Conservation (phyloP, 2,797 vertebrate genomes). For the Falco peregrinus region DNA sequence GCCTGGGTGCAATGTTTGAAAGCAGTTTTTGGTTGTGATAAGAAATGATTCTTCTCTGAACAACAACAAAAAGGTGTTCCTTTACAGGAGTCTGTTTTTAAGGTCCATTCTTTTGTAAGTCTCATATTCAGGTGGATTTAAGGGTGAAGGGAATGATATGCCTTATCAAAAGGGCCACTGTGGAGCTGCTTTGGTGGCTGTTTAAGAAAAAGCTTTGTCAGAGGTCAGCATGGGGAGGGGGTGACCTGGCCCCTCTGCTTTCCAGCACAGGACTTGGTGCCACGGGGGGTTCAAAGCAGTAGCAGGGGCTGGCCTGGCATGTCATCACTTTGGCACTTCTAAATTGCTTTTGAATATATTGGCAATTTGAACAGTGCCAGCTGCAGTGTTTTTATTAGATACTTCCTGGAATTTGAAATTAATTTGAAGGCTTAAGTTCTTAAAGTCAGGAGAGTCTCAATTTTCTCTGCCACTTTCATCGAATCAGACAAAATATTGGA, state of each 20-base stretch:
- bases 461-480: background rate
- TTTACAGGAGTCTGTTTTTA: background rate
- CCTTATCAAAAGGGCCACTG: background rate
- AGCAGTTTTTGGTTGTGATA: background rate
- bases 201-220: background rate
- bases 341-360: conserved; percentile 5
- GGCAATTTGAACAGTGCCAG: background rate
- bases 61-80: background rate
- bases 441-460: background rate
- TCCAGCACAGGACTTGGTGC: background rate
- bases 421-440: conserved; percentile 11
- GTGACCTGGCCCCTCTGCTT: background rate
- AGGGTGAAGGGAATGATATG: background rate
- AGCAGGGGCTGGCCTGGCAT: background rate
- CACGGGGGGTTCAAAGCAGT: background rate
- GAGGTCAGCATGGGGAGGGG: background rate
- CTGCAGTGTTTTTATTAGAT: conserved; percentile 36
- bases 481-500: background rate
- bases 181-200: background rate
- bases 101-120: background rate
- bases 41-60: background rate
- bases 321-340: background rate
- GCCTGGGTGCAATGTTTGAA: background rate
- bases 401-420: conserved; percentile 52
- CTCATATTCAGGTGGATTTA: background rate